Evolutionary conservation across 64 coral and sea anemone genomes (phyloP), one percentile per base, ranked within the genome.

Genomic region (Actinia tenebrosa): DNA sequence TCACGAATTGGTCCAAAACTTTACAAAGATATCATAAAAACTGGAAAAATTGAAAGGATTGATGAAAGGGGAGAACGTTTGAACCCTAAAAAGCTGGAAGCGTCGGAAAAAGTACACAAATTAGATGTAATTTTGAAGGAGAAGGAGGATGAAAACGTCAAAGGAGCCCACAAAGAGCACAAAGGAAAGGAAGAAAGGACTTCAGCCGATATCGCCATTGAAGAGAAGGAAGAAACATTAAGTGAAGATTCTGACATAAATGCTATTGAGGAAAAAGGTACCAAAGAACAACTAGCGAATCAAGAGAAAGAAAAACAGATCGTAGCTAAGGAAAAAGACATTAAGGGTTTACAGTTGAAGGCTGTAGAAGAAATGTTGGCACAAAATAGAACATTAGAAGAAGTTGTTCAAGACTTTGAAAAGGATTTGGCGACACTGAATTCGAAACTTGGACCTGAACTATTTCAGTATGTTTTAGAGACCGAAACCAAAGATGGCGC

Each of bases 391-490:
- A 60, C 94, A 54, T 71, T 96, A 7, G 79, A 60, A 64, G 91
- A 92, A 9, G n/a, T 93, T 54, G 64, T 96, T 71, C 50, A 77
- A 42, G 43, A 64, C 9, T 96, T 93, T 47, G 94, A 96, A 87
- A 19, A 86, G 0, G 84, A 62, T 20, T 60, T 96, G 3, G 68
- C 89, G 30, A 46, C 59, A 44, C 63, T 91, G 58, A 85, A 82
- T 20, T 64, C 77, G 27, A 87, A 91, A 71, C 61, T 91, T 26
- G 37, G 79, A 43, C 26, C 18, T 45, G 52, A 80, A 52, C 79
- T 81, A 14, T 81, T 53, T 45, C 45, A 81, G 27, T 18, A 42
- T 30, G 69, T 75, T 37, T 75, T 75, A 75, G 69, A 75, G 10
- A 25, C 25, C 37, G 69, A 9, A 30, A 43, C 6, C 10, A 43